These are phyloP conservation scores for Rhizoglyphus robini DNA, from an alignment of 1,140 invertebrate species.

Conservation along the genomic window DNA sequence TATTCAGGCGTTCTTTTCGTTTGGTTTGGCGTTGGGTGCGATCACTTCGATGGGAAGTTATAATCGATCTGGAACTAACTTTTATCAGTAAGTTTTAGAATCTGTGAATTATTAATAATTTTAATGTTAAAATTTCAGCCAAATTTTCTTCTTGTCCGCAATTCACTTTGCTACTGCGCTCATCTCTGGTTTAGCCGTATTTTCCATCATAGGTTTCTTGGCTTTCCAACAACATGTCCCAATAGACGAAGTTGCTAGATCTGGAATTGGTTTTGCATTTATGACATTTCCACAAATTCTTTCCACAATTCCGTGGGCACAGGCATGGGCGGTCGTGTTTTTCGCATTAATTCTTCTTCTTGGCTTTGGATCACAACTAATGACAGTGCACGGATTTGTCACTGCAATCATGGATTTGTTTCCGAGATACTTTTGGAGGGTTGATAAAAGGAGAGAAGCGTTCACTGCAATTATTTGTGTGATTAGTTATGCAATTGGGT, in stretches of 20 bases:
- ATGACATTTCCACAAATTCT: conserved; percentile 43
- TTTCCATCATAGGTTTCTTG: conserved; percentile 37
- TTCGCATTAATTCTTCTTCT: conserved; percentile 48
- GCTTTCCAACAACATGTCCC: conserved; percentile 31
- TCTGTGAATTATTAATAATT: neutral
- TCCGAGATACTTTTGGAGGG: conserved; percentile 39
- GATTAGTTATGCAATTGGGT: conserved; percentile 47
- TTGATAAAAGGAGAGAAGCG: conserved; percentile 37
- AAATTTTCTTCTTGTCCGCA: conserved; percentile 33
- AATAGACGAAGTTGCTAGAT: conserved; percentile 35
- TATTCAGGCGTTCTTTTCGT: conserved; percentile 38
- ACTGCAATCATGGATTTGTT: conserved; percentile 56
- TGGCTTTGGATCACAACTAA: conserved; percentile 53
- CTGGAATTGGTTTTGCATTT: conserved; percentile 42
- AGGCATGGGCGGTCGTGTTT: conserved; percentile 42
- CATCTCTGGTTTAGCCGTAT: conserved; percentile 37
- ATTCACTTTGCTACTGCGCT: conserved; percentile 35
- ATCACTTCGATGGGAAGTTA: conserved; percentile 31
- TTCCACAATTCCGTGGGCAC: conserved; percentile 40
- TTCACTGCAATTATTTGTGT: conserved; percentile 49
- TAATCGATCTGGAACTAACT: conserved; percentile 29
- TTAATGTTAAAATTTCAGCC: conserved; percentile 25
- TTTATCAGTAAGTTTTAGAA: conserved; percentile 26
- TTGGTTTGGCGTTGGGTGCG: conserved; percentile 38
- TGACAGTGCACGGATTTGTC: conserved; percentile 61